Evolutionary conservation across 2,113 vertebrate species (phyloP), one percentile per base, ranked within the genome.

Genomic region (Galemys pyrenaicus): DNA sequence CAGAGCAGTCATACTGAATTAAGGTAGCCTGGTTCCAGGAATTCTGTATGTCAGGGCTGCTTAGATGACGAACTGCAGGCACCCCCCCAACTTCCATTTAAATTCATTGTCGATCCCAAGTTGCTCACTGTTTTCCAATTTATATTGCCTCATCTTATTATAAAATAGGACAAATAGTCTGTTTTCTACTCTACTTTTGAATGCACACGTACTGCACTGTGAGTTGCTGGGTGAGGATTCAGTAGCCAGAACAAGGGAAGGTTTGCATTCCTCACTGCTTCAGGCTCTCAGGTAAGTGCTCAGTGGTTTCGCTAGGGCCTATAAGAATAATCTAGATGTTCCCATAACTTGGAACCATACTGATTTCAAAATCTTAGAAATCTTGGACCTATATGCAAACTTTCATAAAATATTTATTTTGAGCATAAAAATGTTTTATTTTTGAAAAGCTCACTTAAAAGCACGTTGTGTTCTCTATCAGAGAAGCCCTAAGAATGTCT

Each of bases 1-100:
- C 37, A 74, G 87, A 96, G 82, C 85, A 96, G 96, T 96, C 95
- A 94, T 51, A 70, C 96, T 86, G 77, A 95, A 95, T 98, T 96
- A 97, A 95, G 84, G 92, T 84, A 95, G 95, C 78, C 94, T 0
- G 0, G 49, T 77, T 95, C 92, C 86, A 96, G 88, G 71, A 94
- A 41, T 87, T 84, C 78, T 93, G 87, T 49, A 17, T 41, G 90
- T 78, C 1, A 26, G 81, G 92, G 78, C 94, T 94, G 82, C 73
- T 64, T 81, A 87, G 62, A 86, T 97, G 97, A 97, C 86, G 88
- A 77, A 89, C 91, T 92, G 46, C 81, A 95, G 96, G 64, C 94
- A 93, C 80, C 26, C 9, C 37, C 88, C 94, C 87, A 91, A 78
- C 85, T 84, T 73, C 96, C 94, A 86, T 96, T 97, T 67, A 97